Conservation (phyloP, 2,113 vertebrate genomes). For the Eurystomus gularis region DNA sequence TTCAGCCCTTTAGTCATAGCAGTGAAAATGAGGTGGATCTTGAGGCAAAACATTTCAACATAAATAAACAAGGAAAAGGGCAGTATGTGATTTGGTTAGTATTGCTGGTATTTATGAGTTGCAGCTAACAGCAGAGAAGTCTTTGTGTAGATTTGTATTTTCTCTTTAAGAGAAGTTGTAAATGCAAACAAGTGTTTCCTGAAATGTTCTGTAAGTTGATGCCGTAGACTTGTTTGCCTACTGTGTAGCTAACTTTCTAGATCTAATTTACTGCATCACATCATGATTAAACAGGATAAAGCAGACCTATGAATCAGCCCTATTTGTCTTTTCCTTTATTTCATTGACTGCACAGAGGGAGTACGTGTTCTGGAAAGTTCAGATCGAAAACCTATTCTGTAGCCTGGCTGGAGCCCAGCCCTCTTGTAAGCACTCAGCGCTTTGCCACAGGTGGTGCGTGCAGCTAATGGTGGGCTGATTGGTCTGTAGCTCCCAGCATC, state of each 20-base stretch:
- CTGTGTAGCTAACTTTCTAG: not conserved
- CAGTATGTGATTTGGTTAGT: not conserved
- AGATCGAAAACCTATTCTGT: not conserved
- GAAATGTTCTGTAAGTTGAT: not conserved
- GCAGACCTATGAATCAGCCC: not conserved
- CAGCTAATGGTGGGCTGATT: not conserved
- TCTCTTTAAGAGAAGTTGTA: not conserved
- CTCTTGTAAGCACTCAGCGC: not conserved
- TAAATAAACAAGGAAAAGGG: not conserved
- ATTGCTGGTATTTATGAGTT: not conserved
- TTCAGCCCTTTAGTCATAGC: not conserved
- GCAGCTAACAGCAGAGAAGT: not conserved
- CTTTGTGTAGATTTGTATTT: not conserved
- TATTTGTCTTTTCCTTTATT: slow-evolving; percentile 7
- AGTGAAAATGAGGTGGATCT: not conserved
- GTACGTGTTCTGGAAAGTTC: not conserved
- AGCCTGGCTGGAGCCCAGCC: not conserved
- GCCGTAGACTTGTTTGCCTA: rapidly evolving
- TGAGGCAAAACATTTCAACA: not conserved
- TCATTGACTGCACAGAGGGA: not conserved
- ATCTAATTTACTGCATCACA: not conserved
- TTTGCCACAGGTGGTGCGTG: not conserved
- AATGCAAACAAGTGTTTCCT: not conserved
- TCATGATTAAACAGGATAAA: not conserved
- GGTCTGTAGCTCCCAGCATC: not conserved